Conservation (phyloP, 1,140 invertebrate species). For the Acromyrmex heyeri region DNA sequence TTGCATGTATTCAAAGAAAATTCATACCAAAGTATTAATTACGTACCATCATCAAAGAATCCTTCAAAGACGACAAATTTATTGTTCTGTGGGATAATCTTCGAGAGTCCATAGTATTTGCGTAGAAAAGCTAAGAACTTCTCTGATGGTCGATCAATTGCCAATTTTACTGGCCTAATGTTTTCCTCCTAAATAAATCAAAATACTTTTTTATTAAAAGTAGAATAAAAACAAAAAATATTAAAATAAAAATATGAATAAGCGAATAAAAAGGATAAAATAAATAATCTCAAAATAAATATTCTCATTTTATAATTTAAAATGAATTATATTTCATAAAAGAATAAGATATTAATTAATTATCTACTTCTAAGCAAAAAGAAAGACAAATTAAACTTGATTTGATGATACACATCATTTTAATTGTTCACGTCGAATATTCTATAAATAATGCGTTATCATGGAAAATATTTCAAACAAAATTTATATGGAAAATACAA, state of each 20-base stretch:
- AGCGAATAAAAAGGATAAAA: neutral
- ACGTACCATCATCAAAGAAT: constrained; percentile 90
- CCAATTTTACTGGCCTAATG: constrained; percentile 90
- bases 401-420: no score
- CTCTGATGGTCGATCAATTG: constrained; percentile 95
- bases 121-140: constrained; percentile 94
- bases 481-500: no score
- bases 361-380: no score
- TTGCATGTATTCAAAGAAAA: neutral
- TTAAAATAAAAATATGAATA: neutral
- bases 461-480: no score
- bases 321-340: no score
- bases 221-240: neutral
- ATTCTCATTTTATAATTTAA: neutral
- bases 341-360: no score
- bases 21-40: neutral
- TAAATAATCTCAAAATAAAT: neutral
- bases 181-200: constrained; percentile 89
- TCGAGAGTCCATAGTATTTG: constrained; percentile 93
- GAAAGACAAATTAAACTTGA: no score
- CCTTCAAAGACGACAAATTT: constrained; percentile 95
- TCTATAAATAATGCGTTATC: no score
- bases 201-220: neutral
- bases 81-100: constrained; percentile 93
- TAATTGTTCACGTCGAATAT: no score